Base-by-base conservation (phyloP, 1,140 invertebrate genomes). In the Scaptodrosophila lebanonensis region DNA sequence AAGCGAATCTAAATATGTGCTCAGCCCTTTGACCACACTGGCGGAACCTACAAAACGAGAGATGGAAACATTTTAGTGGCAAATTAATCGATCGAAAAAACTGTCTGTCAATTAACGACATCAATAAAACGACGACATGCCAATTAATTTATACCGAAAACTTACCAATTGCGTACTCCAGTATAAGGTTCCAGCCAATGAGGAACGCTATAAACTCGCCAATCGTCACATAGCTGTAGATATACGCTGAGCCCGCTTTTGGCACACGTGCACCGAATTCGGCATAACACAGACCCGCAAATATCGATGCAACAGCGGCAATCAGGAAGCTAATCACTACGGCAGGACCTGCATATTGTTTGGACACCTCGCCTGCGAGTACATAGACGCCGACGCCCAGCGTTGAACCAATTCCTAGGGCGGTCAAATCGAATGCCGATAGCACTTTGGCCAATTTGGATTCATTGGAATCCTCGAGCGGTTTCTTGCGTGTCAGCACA, bases 331-430 rank as follows among this genome's bases (percentile, higher is more conserved):
- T 96, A 3, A 97, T 70, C 27, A 93, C 92, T 2, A 97, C 95
- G 0, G 95, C 93, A 0, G 96, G 96, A 0, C 96, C 96, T 0
- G 96, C 93, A 4, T 91, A 91, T 9, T 91, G 91, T 86, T 92
- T 94, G 8, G 95, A 95, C 0, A 97, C 95, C 36, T 94, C 91
- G 9, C 96, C 96, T 4, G 95, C 95, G 12, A 98, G 88, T 1
- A 98, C 95, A 86, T 98, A 98, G n/a, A 97, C 95, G 1, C 96
- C 96, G 5, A 97, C 89, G 0, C 96, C 96, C 0, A 98, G 88
- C 0, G 96, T 97, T 35, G 93, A 93, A 1, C 96, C 96, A 9
- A 97, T 93, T 0, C 95, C 95, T 6, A 97, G 87, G 0, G 92
- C 91, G 0, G 93, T 95, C 0, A 97, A 88, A 88, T 97, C 95